A percentile compares a stretch with the other conserved stretches of the same genome.
Conservation (phyloP, 2,797 vertebrate species). For the Pogonophryne albipinna region DNA sequence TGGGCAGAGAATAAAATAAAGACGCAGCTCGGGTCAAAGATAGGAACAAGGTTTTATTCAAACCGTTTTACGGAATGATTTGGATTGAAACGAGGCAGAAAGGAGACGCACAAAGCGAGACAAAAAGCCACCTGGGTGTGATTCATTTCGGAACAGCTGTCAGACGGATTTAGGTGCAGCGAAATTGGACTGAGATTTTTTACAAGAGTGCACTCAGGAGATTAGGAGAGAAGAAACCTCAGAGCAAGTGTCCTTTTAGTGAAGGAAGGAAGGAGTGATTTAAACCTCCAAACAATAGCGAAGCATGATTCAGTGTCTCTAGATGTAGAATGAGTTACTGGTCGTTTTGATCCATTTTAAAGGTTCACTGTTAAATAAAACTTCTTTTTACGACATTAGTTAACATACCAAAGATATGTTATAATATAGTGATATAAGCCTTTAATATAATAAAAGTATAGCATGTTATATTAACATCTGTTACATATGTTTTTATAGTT, state of each 20-base stretch:
- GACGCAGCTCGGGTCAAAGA: conserved; percentile 25
- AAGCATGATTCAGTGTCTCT: conserved; percentile 18
- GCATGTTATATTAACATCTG: too few relatives aligned
- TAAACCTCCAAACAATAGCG: conserved; percentile 16
- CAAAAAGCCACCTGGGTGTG: conserved; percentile 51
- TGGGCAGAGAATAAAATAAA: conserved; percentile 33
- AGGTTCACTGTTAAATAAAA: too few relatives aligned
- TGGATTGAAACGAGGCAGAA: conserved; percentile 31
- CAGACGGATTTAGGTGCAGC: conserved; percentile 59
- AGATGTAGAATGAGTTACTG: conserved; percentile 33
- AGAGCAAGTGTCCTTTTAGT: conserved; percentile 38
- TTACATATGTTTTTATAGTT: too few relatives aligned
- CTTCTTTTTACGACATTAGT: too few relatives aligned
- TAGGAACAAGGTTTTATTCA: conserved; percentile 6
- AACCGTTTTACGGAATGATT: conserved; percentile 45
- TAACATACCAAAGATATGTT: too few relatives aligned
- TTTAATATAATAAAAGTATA: too few relatives aligned
- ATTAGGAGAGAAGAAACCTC: conserved; percentile 58
- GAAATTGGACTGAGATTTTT: conserved; percentile 60
- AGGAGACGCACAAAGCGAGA: conserved; percentile 34
- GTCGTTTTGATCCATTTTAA: too few relatives aligned
- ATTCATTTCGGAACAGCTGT: conserved; percentile 63
- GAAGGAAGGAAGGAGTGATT: conserved; percentile 26
- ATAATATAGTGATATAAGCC: too few relatives aligned
- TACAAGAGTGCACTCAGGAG: conserved; percentile 51